Conservation (phyloP, 1,140 invertebrate species). For the Dendroctonus valens region DNA sequence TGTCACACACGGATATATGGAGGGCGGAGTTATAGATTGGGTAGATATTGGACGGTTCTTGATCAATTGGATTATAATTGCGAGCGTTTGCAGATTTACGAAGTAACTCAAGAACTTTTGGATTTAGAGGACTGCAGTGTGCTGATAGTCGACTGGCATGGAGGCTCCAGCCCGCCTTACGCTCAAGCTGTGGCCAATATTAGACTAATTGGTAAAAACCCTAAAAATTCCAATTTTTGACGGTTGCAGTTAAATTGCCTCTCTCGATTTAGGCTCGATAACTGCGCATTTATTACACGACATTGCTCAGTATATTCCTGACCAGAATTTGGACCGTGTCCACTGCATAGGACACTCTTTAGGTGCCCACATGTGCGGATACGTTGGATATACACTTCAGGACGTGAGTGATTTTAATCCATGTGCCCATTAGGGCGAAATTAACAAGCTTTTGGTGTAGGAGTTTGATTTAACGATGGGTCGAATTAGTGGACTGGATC, state of each 20-base stretch:
- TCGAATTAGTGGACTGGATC: conserved; percentile 77
- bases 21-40: conserved; percentile 77
- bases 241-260: background rate
- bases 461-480: conserved; percentile 66
- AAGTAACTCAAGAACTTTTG: conserved; percentile 63
- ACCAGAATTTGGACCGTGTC: conserved; percentile 59
- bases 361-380: conserved; percentile 82
- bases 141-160: conserved; percentile 80
- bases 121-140: conserved; percentile 69
- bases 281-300: conserved; percentile 68
- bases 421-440: background rate
- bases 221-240: background rate
- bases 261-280: conserved; percentile 60
- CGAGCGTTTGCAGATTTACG: conserved; percentile 53
- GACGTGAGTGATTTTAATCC: conserved; percentile 48
- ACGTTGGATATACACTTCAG: conserved; percentile 72
- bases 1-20: conserved; percentile 82
- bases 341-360: conserved; percentile 91
- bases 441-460: conserved; percentile 44
- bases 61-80: background rate
- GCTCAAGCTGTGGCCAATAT: conserved; percentile 89
- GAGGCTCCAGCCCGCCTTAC: conserved; percentile 82
- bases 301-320: conserved; percentile 49
- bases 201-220: conserved; percentile 60
- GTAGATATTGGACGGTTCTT: conserved; percentile 50